phyloP scores from a whole-genome alignment of 2,888 invertebrate species.

The Stenurella melanura region DNA sequence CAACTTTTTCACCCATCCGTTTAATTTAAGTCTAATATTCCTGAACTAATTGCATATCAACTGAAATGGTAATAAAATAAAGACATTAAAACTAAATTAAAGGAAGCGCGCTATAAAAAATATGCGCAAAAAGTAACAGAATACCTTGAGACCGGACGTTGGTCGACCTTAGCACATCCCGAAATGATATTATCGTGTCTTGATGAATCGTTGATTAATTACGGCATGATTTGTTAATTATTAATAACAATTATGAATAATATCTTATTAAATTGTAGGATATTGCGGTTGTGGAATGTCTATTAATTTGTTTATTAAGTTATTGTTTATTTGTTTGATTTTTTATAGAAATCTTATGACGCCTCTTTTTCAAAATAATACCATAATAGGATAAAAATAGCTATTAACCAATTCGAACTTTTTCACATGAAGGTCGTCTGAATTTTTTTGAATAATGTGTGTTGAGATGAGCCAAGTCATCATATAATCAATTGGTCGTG shows the following conservation, averaged over 20 bases:
- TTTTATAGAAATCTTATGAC: slow-evolving; percentile 37
- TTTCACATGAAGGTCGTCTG: slow-evolving; percentile 41
- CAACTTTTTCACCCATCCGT: not conserved
- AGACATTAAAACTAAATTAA: slow-evolving; percentile 5
- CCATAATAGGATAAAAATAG: slow-evolving; percentile 58
- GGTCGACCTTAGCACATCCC: slow-evolving; percentile 41
- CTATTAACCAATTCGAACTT: slow-evolving; percentile 47
- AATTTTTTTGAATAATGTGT: slow-evolving; percentile 20
- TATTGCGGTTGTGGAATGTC: slow-evolving; percentile 54
- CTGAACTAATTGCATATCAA: not conserved
- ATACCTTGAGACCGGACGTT: slow-evolving; percentile 39
- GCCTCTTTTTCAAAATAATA: slow-evolving; percentile 46
- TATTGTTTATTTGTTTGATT: slow-evolving; percentile 41
- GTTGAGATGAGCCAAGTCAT: slow-evolving; percentile 11
- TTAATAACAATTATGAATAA: slow-evolving; percentile 54
- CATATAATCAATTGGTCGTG: slow-evolving; percentile 14
- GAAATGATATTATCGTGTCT: slow-evolving; percentile 39
- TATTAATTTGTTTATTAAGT: slow-evolving; percentile 55
- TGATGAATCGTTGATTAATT: slow-evolving; percentile 43
- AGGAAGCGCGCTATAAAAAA: slow-evolving; percentile 29
- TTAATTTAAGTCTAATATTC: not conserved
- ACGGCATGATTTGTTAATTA: slow-evolving; percentile 52
- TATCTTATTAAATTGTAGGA: slow-evolving; percentile 54
- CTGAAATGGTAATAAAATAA: slow-evolving; percentile 1
- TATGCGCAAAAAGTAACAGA: slow-evolving; percentile 32